phyloP scores from a whole-genome alignment of 2,888 invertebrate genomes.

The Tetragnatha montana region DNA sequence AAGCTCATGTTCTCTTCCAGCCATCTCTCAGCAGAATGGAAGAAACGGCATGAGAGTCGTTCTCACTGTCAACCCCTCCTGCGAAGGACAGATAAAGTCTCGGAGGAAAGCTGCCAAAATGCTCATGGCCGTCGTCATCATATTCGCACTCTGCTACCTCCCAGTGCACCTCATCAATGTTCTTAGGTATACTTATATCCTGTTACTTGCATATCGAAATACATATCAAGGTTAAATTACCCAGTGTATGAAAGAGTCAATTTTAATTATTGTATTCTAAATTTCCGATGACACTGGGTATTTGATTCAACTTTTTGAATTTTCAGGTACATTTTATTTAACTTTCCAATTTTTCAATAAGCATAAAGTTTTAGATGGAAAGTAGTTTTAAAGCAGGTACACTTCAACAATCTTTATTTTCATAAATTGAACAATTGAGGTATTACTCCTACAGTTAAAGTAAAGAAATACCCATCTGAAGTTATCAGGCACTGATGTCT shows the following conservation, averaged over 20 bases:
- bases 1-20: conserved; percentile 10
- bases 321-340: no score
- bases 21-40: conserved; percentile 37
- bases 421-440: no score
- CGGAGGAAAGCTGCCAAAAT: conserved; percentile 92
- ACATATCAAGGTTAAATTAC: neutral
- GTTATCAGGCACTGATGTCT: no score
- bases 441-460: no score
- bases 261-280: neutral
- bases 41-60: conserved; percentile 49
- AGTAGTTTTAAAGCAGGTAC: no score
- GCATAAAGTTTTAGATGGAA: no score
- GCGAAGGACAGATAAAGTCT: conserved; percentile 85
- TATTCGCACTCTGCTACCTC: conserved; percentile 93
- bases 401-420: no score
- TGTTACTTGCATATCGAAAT: neutral
- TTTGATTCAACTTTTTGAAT: neutral
- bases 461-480: no score
- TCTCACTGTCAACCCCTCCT: conserved; percentile 51
- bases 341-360: no score
- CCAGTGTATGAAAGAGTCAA: neutral
- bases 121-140: conserved; percentile 93
- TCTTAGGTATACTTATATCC: conserved; percentile 76
- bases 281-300: neutral
- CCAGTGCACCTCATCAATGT: conserved; percentile 91